Percentiles rank a stretch among this genome's conserved stretches.
phyloP scores from a whole-genome alignment of 2,113 vertebrate genomes.

The Semicossyphus pulcher region DNA sequence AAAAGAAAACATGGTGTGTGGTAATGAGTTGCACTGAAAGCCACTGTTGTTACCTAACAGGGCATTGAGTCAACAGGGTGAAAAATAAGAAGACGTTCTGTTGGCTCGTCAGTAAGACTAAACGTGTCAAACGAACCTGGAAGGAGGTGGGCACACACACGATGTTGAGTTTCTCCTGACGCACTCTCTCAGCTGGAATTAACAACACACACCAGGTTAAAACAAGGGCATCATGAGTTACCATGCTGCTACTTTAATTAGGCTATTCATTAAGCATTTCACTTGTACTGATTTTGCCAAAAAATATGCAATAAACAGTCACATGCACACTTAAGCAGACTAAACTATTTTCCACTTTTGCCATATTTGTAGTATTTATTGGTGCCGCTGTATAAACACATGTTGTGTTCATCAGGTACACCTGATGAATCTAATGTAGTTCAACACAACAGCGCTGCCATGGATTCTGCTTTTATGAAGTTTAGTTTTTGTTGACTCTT shows the following conservation, averaged over 20 bases:
- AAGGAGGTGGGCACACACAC: constrained; percentile 96
- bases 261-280: too few relatives aligned
- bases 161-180: constrained; percentile 92
- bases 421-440: too few relatives aligned
- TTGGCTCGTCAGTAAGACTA: background rate
- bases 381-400: too few relatives aligned
- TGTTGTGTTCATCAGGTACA: too few relatives aligned
- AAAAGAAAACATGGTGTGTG: background rate
- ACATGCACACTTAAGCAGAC: too few relatives aligned
- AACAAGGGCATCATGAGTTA: background rate
- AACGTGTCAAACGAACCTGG: constrained; percentile 85
- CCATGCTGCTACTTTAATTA: background rate
- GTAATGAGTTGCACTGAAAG: background rate
- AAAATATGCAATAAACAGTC: too few relatives aligned
- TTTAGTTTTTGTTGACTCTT: too few relatives aligned
- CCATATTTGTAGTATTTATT: too few relatives aligned
- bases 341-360: too few relatives aligned
- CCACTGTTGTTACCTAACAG: background rate
- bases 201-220: background rate
- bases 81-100: background rate
- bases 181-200: constrained; percentile 90
- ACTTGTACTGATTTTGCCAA: too few relatives aligned
- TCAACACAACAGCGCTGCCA: too few relatives aligned
- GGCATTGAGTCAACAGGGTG: background rate
- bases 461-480: too few relatives aligned